phyloP scores from a whole-genome alignment of 2,797 vertebrate species.

The Trachops cirrhosus region DNA sequence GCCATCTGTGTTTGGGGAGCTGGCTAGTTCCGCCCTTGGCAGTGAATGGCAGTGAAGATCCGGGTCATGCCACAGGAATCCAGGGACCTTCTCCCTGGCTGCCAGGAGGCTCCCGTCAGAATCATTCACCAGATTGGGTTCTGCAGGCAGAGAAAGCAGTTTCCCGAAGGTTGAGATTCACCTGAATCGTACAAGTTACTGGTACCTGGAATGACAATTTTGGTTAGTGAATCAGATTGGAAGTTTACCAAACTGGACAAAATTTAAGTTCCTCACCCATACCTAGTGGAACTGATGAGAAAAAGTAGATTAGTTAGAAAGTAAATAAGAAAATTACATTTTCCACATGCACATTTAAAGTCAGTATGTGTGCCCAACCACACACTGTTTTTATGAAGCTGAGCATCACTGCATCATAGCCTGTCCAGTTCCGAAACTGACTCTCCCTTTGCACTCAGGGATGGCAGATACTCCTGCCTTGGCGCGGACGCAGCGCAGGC shows the following conservation, averaged over 20 bases:
- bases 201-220: background rate
- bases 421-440: background rate
- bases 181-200: background rate
- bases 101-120: background rate
- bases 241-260: background rate
- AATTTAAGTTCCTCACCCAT: background rate
- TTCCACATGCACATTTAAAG: background rate
- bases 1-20: background rate
- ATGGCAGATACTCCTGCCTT: accelerated
- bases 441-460: background rate
- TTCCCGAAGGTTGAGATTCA: background rate
- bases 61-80: accelerated
- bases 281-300: background rate
- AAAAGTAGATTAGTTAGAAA: background rate
- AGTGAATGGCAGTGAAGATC: background rate
- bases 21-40: background rate
- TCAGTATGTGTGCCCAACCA: background rate
- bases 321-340: background rate
- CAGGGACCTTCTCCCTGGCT: background rate
- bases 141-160: background rate
- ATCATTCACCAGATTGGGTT: background rate
- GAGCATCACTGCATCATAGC: background rate
- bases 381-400: background rate
- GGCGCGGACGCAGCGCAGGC: background rate
- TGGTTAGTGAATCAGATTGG: background rate